Conservation (phyloP, 53 echinoderm and acorn worm genomes). For the Luidia sarsii region DNA sequence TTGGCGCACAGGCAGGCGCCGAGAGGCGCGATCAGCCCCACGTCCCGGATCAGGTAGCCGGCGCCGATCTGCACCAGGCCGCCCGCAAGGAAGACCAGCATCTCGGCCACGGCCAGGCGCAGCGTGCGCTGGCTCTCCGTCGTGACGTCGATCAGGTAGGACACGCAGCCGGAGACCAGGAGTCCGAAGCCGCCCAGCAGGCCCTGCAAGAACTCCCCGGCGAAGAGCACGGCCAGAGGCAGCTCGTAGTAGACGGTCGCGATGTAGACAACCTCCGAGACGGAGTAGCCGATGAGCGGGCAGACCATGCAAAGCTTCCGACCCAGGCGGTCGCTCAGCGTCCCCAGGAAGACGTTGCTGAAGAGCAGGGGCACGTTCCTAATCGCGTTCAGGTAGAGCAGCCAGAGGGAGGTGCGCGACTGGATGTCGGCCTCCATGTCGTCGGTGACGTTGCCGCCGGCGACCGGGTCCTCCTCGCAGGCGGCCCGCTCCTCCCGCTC, state of each 20-base stretch:
- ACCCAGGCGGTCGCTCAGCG: conserved; percentile 64
- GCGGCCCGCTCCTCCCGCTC: background rate
- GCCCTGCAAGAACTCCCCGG: conserved; percentile 49
- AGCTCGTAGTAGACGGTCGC: conserved; percentile 16
- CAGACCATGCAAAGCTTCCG: conserved; percentile 53
- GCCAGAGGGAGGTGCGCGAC: conserved; percentile 56
- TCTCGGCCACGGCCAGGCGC: conserved; percentile 64
- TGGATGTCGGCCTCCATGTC: conserved; percentile 27
- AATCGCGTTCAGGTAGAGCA: conserved; percentile 30
- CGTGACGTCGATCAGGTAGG: conserved; percentile 63
- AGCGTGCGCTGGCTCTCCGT: conserved; percentile 47
- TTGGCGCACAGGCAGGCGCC: conserved; percentile 36
- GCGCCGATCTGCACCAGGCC: conserved; percentile 47
- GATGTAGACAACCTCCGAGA: conserved; percentile 14
- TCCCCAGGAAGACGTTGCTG: conserved; percentile 43
- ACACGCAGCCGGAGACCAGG: conserved; percentile 54
- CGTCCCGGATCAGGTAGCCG: conserved; percentile 39
- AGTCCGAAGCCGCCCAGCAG: conserved; percentile 47
- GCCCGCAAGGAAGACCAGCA: conserved; percentile 40
- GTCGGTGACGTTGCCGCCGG: background rate
- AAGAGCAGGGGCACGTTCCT: conserved; percentile 43
- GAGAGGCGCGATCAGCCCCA: conserved; percentile 7
- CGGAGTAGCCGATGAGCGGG: conserved; percentile 51
- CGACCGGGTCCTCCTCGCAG: no score
- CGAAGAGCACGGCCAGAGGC: conserved; percentile 45